Conservation (phyloP, 2,113 vertebrate species). For the Syrrhaptes paradoxus region DNA sequence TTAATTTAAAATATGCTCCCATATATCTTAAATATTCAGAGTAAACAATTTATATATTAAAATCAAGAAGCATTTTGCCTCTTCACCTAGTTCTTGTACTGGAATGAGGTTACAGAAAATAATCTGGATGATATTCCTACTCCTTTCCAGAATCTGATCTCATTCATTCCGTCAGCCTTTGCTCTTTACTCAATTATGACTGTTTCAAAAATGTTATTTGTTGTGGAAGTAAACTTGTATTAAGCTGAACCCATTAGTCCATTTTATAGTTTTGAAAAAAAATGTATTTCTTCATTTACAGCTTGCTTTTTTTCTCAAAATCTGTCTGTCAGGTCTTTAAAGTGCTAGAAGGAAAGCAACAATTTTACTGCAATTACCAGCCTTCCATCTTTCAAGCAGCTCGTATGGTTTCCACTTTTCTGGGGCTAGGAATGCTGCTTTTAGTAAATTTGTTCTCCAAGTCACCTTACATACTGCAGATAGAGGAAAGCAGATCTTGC, state of each 20-base stretch:
- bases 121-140: not conserved
- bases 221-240: not conserved
- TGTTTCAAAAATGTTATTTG: fast-evolving
- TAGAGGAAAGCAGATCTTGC: not conserved
- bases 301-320: not conserved
- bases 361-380: not conserved
- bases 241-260: not conserved
- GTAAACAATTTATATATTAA: not conserved
- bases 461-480: not conserved
- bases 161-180: not conserved
- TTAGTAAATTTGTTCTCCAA: not conserved
- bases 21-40: not conserved
- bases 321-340: not conserved
- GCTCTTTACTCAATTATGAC: not conserved
- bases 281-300: not conserved
- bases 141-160: not conserved
- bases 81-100: not conserved
- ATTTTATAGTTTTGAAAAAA: not conserved
- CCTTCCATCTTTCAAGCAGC: not conserved
- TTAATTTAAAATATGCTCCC: not conserved
- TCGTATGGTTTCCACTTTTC: not conserved
- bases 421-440: not conserved
- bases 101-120: not conserved
- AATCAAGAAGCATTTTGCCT: not conserved
- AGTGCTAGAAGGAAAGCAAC: not conserved